Conservation (phyloP, 2,888 invertebrate genomes). For the Diadromus collaris region DNA sequence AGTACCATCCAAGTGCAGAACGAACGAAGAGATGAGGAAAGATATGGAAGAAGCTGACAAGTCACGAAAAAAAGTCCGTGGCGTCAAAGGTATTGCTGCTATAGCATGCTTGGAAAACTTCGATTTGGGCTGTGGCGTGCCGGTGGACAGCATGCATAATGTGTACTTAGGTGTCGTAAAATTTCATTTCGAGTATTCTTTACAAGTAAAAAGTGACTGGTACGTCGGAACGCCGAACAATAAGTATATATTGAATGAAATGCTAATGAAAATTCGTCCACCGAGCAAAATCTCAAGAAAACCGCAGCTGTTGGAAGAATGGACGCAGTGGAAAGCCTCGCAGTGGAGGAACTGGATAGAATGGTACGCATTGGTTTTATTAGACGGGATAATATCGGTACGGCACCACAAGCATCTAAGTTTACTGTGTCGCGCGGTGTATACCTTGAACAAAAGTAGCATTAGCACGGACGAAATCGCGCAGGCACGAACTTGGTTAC, state of each 20-base stretch:
- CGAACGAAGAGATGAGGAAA: slow-evolving; percentile 18
- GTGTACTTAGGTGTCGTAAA: slow-evolving; percentile 48
- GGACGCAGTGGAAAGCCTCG: slow-evolving; percentile 37
- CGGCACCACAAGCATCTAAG: background rate
- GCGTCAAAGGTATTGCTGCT: slow-evolving; percentile 21
- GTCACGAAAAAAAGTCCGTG: background rate
- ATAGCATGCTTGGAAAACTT: slow-evolving; percentile 7
- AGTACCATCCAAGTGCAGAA: background rate
- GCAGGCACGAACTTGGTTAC: background rate
- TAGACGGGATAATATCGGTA: slow-evolving; percentile 13
- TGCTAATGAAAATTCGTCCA: slow-evolving; percentile 19
- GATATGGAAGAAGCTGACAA: slow-evolving; percentile 21
- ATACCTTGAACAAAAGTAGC: slow-evolving; percentile 5
- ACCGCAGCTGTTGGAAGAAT: background rate
- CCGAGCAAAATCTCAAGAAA: slow-evolving; percentile 13
- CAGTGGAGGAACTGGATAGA: slow-evolving; percentile 38
- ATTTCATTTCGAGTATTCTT: slow-evolving; percentile 12
- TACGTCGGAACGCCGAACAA: background rate
- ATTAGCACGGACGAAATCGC: background rate
- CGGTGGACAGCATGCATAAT: slow-evolving; percentile 48
- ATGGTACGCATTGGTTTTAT: background rate
- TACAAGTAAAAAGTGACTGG: background rate
- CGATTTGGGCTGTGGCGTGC: slow-evolving; percentile 15
- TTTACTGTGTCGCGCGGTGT: slow-evolving; percentile 9
- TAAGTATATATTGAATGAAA: background rate